Base-by-base conservation (phyloP, 2,888 invertebrate genomes). In the Hypena proboscidalis region DNA sequence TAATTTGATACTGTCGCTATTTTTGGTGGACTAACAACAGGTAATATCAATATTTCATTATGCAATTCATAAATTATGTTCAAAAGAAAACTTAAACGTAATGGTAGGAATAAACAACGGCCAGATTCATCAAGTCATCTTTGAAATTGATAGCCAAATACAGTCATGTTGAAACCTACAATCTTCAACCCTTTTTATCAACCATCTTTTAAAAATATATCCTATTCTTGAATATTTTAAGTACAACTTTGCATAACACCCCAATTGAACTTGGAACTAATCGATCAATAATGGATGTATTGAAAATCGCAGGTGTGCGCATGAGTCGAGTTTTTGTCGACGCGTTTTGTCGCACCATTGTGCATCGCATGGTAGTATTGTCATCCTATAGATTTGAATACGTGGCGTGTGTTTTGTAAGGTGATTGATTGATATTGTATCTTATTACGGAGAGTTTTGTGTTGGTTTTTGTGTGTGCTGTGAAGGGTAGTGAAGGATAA, bases 301-400 rank as follows among this genome's bases (percentile, higher is more conserved):
- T 80, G 77, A 80, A 80, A 80, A 83, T 85, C 78, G 86, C 90
- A 90, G 90, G 90, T 90, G 90, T 87, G 77, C 78, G 67, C 74
- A 74, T 89, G 90, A 90, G 77, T 81, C 70, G 74, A 77, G 77
- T 79, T 83, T 85, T 87, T 54, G 58, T 63, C 58, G 63, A 68
- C 58, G 42, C 69, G 61, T 56, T 60, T 51, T 68, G 67, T 62
- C 68, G 66, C 63, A 53, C 49, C 50, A 67, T 77, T 78, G 65
- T 58, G 22, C 27, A 19, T 6, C 21, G 48, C 41, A 58, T 46
- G 60, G 54, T 55, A 61, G 67, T 72, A 77, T 77, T 83, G 79
- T 83, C 74, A 75, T 72, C 67, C 58, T 38, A 50, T 52, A 31
- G 33, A 47, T 56, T 54, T 54, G 53, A 62, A 57, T 62, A 58